A percentile compares a stretch with the other conserved stretches of the same genome.
Evolutionary conservation across 1,140 invertebrate genomes (phyloP).

Genomic region (Pogonus chalceus): DNA sequence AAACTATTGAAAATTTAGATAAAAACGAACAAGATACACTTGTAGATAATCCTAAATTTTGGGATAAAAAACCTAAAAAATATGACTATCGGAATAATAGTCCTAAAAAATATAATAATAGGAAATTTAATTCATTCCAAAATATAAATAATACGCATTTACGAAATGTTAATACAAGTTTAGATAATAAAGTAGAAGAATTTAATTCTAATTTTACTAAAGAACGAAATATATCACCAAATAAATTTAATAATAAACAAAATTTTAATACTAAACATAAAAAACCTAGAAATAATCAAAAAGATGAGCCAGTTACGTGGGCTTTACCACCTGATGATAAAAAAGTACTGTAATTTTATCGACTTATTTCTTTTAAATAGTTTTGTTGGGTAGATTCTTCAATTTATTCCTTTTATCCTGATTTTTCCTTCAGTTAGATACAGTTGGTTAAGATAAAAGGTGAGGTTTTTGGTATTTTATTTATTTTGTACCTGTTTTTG

Average conservation of each 20-base stretch:
- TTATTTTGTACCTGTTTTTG: too few relatives aligned
- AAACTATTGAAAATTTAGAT: conserved; percentile 10
- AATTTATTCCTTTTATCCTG: too few relatives aligned
- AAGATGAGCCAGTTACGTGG: conserved; percentile 26
- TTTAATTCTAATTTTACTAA: conserved; percentile 22
- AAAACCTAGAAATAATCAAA: conserved; percentile 28
- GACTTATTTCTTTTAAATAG: too few relatives aligned
- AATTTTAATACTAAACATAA: conserved; percentile 24
- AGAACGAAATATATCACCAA: conserved; percentile 32
- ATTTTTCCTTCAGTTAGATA: too few relatives aligned
- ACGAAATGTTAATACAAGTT: background rate
- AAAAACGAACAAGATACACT: background rate
- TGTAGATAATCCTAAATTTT: background rate
- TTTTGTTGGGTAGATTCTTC: too few relatives aligned
- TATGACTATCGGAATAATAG: conserved; percentile 13
- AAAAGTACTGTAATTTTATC: background rate
- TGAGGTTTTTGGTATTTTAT: too few relatives aligned
- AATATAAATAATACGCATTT: background rate
- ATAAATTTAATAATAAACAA: too few relatives aligned
- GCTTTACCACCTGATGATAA: conserved; percentile 21
- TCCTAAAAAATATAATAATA: conserved; percentile 19
- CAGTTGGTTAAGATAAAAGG: too few relatives aligned
- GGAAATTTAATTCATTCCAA: background rate
- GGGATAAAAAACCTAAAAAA: conserved; percentile 11
- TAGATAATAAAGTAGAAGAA: background rate